Percentiles rank a stretch among this genome's conserved stretches.
Conservation (phyloP, 2,888 invertebrate genomes). For the Drosophila phalerata region DNA sequence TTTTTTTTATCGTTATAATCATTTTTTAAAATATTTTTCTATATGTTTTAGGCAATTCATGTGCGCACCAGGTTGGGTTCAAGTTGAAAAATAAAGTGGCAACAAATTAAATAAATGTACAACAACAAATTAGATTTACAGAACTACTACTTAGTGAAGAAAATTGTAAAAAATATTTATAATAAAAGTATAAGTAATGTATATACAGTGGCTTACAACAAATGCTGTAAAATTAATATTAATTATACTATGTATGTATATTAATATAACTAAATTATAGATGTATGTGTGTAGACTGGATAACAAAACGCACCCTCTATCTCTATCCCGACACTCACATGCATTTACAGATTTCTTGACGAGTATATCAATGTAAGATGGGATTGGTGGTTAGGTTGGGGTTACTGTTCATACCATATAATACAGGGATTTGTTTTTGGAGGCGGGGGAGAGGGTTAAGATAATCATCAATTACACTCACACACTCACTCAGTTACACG, state of each 20-base stretch:
- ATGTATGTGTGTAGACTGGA: slow-evolving; percentile 57
- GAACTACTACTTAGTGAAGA: slow-evolving; percentile 60
- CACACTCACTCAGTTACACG: slow-evolving; percentile 36
- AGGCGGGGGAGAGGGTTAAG: background rate
- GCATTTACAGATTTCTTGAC: slow-evolving; percentile 44
- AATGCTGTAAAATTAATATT: slow-evolving; percentile 51
- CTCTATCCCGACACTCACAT: slow-evolving; percentile 53
- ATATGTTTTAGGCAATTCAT: slow-evolving; percentile 56
- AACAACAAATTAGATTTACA: slow-evolving; percentile 58
- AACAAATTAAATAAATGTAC: slow-evolving; percentile 46
- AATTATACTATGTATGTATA: slow-evolving; percentile 11
- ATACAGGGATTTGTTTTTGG: slow-evolving; percentile 44
- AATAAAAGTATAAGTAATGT: slow-evolving; percentile 19
- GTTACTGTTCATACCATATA: slow-evolving; percentile 40
- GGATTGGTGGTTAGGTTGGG: background rate
- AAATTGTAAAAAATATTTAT: slow-evolving; percentile 28
- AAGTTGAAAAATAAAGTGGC: slow-evolving; percentile 40
- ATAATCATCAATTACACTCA: slow-evolving; percentile 43
- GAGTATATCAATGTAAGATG: slow-evolving; percentile 1
- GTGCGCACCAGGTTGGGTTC: slow-evolving; percentile 44
- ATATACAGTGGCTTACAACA: slow-evolving; percentile 52
- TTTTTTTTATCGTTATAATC: slow-evolving; percentile 18
- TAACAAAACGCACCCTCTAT: slow-evolving; percentile 52
- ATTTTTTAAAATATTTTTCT: no score
- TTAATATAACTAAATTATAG: slow-evolving; percentile 37